A percentile compares a stretch with the other conserved stretches of the same genome.
phyloP scores from a whole-genome alignment of 2,113 vertebrate genomes.

The Phasianus colchicus region DNA sequence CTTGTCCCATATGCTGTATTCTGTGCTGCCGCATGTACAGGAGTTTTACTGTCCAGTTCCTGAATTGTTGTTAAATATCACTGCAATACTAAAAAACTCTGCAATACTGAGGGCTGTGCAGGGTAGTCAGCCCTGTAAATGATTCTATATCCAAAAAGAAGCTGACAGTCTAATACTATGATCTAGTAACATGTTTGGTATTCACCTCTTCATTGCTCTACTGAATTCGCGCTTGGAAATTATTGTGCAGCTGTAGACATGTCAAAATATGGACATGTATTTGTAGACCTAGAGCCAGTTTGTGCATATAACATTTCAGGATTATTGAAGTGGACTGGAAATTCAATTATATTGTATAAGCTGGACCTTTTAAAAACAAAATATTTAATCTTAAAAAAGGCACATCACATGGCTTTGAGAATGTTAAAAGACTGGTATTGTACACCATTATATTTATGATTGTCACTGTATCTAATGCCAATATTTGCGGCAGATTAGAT shows the following conservation, averaged over 20 bases:
- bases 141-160: neutral
- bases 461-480: neutral
- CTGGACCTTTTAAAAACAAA: neutral
- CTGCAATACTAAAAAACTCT: neutral
- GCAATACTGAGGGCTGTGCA: neutral
- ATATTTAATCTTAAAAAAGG: neutral
- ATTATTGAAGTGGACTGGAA: neutral
- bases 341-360: neutral
- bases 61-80: neutral
- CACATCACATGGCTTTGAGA: neutral
- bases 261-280: neutral
- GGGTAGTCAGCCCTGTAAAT: neutral
- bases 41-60: neutral
- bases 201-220: neutral
- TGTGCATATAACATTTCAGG: neutral
- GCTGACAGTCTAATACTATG: neutral
- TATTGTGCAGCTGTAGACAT: neutral
- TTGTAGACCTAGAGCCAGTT: neutral
- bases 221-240: neutral
- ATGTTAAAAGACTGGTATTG: neutral
- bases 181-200: neutral
- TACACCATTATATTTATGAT: neutral
- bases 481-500: conserved; percentile 13
- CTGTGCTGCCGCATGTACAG: neutral
- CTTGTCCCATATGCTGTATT: neutral